A percentile compares a stretch with the other conserved stretches of the same genome.
Conservation (phyloP, 2,888 invertebrate genomes). For the Marronus borbonicus region DNA sequence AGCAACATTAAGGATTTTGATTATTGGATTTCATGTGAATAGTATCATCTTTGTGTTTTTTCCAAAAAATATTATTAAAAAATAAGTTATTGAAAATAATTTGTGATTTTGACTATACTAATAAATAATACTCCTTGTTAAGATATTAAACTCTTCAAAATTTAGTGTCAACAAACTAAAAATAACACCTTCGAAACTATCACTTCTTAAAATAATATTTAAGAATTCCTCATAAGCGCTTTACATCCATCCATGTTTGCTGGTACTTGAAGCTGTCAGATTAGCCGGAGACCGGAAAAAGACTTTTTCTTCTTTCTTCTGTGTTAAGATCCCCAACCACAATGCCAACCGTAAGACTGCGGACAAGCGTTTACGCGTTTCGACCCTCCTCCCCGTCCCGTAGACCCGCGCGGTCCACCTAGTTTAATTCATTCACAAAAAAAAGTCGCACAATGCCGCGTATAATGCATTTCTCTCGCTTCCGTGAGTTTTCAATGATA, state of each 20-base stretch:
- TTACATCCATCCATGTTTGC: constrained; percentile 54
- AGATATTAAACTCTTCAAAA: too few relatives aligned
- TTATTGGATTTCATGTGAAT: too few relatives aligned
- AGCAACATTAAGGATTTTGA: too few relatives aligned
- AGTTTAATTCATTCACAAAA: constrained; percentile 46
- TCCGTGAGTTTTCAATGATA: constrained; percentile 46
- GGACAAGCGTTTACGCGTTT: background rate
- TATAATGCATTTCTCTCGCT: constrained; percentile 48
- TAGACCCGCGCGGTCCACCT: constrained; percentile 2
- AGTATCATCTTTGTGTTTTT: too few relatives aligned
- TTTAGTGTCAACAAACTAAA: too few relatives aligned
- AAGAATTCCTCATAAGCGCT: constrained; percentile 49
- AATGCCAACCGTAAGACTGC: constrained; percentile 37
- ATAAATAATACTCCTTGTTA: background rate
- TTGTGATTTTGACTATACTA: too few relatives aligned
- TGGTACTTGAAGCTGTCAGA: constrained; percentile 57
- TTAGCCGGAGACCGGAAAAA: constrained; percentile 55
- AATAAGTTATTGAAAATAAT: too few relatives aligned
- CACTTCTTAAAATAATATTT: constrained; percentile 52
- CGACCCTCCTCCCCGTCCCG: background rate
- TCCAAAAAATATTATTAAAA: too few relatives aligned
- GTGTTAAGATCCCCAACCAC: constrained; percentile 50
- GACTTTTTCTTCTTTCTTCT: constrained; percentile 54
- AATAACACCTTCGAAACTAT: constrained; percentile 10
- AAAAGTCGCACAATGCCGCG: constrained; percentile 38